Evolutionary conservation across 2,888 invertebrate species (phyloP), one percentile per base, ranked within the genome.

Genomic region (Meliscaeva auricollis): DNA sequence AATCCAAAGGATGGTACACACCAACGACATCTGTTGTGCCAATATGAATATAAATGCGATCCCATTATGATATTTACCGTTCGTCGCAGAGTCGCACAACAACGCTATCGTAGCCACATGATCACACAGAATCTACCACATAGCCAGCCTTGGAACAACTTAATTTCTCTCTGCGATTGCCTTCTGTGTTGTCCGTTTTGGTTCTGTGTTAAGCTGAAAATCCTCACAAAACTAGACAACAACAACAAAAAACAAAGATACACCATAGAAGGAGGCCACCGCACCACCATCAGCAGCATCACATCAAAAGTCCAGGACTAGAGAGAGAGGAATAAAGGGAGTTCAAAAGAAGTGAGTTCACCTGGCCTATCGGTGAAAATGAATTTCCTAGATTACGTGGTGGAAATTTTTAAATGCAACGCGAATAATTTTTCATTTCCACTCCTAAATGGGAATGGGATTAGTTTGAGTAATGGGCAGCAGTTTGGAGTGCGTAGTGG

Each of bases 1-100:
- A 77, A 85, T 81, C 85, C 81, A 76, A 85, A 85, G 85, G 85
- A 85, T 81, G 81, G 76, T 35, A 81, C 73, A 76, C 76, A 85
- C 68, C 81, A 85, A 81, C 81, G 85, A 85, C 85, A 85, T 85
- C 85, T 85, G 85, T 85, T 85, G 85, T 87, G 87, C 82, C 87
- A 87, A 87, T 87, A 87, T 77, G 82, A 87, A 87, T 87, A 87
- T 87, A 87, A 87, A 87, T 87, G 82, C 77, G 87, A 87, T 87
- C 81, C 82, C 87, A 87, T 87, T 87, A 87, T 74, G 73, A 82
- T 87, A 78, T 82, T 87, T 87, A 87, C 87, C 87, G 87, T 81
- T 82, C 77, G 73, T 77, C 77, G 77, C 38, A 54, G 35, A 35
- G 17, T 58, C 58, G 58, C 58, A 58, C 58, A 58, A 38, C 35